phyloP scores from a whole-genome alignment of 2,113 vertebrate species.

The Leiothrix lutea region DNA sequence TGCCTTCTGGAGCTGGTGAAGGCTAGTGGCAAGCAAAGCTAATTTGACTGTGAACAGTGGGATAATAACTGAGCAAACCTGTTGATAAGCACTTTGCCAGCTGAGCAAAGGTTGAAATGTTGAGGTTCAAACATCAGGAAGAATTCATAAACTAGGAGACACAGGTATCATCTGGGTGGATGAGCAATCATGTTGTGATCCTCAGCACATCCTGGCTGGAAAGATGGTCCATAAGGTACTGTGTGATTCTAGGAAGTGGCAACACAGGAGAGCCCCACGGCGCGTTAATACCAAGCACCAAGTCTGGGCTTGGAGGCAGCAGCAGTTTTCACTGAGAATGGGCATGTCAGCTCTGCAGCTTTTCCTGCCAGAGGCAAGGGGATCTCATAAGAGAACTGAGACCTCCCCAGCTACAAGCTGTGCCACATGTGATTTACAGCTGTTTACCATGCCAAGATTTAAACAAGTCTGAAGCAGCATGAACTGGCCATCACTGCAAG shows the following conservation, averaged over 20 bases:
- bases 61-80: not conserved
- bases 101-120: not conserved
- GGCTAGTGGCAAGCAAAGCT: not conserved
- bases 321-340: not conserved
- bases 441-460: not conserved
- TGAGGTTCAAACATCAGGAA: not conserved
- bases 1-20: not conserved
- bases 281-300: accelerated
- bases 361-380: not conserved
- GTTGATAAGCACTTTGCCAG: not conserved
- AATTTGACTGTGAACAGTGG: not conserved
- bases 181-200: not conserved
- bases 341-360: not conserved
- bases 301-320: not conserved
- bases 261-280: not conserved
- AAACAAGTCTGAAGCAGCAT: not conserved
- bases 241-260: not conserved
- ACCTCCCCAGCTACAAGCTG: not conserved
- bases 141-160: not conserved
- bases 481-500: not conserved
- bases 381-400: not conserved
- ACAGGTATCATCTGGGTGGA: too few relatives aligned
- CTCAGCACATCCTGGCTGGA: not conserved
- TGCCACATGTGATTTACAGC: not conserved
- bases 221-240: not conserved